Conservation (phyloP, 2,797 vertebrate genomes). For the Sebastes steindachneri region DNA sequence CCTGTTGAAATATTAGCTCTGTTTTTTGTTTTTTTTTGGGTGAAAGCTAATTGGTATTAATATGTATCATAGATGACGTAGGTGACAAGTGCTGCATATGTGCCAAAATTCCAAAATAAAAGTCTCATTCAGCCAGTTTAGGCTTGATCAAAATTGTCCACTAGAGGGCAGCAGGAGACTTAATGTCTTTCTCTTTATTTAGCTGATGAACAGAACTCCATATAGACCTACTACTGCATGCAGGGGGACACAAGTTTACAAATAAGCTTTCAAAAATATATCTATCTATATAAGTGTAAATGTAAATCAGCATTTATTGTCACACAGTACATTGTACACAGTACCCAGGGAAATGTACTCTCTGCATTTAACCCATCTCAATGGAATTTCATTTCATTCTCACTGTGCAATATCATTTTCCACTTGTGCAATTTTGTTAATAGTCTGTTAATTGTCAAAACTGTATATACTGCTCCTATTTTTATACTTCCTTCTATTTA, state of each 20-base stretch:
- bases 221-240: background rate
- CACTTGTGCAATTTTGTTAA: no score
- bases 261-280: background rate
- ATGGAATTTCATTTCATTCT: no score
- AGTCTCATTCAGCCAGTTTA: background rate
- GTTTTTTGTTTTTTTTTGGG: background rate
- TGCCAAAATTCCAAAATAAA: background rate
- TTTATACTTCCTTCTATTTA: no score
- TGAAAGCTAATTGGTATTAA: background rate
- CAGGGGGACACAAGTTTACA: background rate
- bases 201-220: background rate
- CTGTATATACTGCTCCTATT: no score
- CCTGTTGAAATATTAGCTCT: background rate
- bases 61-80: background rate
- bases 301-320: no score
- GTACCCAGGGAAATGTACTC: no score
- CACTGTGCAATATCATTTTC: no score
- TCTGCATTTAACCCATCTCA: no score
- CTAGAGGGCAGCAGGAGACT: constrained; percentile 57
- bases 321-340: no score
- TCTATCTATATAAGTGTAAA: background rate
- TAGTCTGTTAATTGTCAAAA: no score
- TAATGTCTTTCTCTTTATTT: background rate
- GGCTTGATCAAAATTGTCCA: constrained; percentile 7
- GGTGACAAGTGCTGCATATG: background rate